Evolutionary conservation across 2,113 vertebrate genomes (phyloP).

Genomic region (Prunella fulvescens): DNA sequence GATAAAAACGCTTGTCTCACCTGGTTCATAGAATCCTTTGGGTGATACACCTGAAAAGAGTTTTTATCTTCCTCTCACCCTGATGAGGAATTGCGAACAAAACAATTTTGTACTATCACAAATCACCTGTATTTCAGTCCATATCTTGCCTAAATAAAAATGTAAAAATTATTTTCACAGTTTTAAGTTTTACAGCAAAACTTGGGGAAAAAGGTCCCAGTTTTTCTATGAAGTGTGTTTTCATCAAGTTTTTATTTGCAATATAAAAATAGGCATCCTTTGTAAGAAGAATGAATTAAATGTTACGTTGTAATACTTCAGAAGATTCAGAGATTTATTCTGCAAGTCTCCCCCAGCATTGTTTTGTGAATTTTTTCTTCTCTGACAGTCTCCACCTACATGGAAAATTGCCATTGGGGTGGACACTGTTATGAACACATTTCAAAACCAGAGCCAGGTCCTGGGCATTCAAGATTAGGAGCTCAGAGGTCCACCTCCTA

Average conservation of each 20-base stretch:
- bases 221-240: not conserved
- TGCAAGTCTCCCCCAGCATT: fast-evolving
- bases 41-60: not conserved
- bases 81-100: not conserved
- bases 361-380: not conserved
- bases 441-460: not conserved
- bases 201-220: not conserved
- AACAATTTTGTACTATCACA: not conserved
- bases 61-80: not conserved
- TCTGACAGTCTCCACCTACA: not conserved
- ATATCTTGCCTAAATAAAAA: not conserved
- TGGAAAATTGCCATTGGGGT: not conserved
- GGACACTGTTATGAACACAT: not conserved
- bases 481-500: not conserved
- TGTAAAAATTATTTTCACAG: not conserved
- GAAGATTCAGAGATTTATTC: not conserved
- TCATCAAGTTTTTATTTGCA: not conserved
- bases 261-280: not conserved
- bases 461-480: not conserved
- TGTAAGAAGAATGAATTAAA: not conserved
- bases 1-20: not conserved
- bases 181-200: not conserved
- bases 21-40: not conserved
- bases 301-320: not conserved
- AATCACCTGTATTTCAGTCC: not conserved